phyloP scores from a whole-genome alignment of 2,797 vertebrate species.

The Streptopelia turtur region DNA sequence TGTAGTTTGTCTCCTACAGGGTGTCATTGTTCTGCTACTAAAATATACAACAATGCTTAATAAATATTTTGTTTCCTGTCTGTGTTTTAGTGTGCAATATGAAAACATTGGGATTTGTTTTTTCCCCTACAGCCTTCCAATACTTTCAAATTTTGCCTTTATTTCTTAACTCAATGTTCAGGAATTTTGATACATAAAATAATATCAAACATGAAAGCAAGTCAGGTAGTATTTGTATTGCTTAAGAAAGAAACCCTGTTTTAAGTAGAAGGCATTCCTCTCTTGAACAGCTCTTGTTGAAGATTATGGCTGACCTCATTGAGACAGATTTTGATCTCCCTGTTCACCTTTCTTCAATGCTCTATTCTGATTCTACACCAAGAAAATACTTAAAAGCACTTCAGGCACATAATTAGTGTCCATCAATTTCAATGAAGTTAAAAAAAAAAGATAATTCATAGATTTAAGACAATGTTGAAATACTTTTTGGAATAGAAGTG shows the following conservation, averaged over 20 bases:
- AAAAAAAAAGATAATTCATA: background rate
- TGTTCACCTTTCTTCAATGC: background rate
- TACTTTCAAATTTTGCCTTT: background rate
- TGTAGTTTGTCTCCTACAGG: background rate
- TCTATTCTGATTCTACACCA: background rate
- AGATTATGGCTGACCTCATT: background rate
- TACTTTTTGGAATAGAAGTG: background rate
- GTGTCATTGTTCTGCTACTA: constrained; percentile 28
- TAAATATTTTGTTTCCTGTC: constrained; percentile 1
- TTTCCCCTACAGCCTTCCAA: background rate
- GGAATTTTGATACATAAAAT: background rate
- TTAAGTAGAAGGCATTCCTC: background rate
- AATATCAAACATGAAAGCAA: constrained; percentile 5
- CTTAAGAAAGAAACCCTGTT: background rate
- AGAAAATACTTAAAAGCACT: background rate
- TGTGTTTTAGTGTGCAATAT: background rate
- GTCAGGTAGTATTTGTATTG: background rate
- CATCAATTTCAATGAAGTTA: background rate
- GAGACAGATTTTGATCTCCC: background rate
- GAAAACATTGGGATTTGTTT: background rate
- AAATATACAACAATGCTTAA: background rate
- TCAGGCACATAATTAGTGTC: background rate
- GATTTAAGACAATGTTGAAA: background rate
- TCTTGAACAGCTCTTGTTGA: background rate
- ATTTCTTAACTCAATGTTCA: background rate